These are phyloP conservation scores for Sinosuthora webbiana DNA, from an alignment of 2,113 vertebrate species.

Conservation along the genomic window DNA sequence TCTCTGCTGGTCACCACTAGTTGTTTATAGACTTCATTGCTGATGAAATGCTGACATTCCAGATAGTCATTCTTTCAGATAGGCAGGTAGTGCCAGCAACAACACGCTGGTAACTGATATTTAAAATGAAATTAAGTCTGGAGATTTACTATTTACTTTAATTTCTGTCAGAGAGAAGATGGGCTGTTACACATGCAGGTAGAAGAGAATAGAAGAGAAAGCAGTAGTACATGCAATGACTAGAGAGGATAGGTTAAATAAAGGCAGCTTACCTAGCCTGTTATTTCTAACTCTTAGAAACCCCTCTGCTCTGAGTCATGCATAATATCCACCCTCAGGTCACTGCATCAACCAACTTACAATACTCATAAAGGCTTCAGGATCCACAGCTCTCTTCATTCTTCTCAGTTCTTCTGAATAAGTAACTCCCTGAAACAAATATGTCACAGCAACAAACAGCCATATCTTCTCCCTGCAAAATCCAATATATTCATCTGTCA, in stretches of 20 bases:
- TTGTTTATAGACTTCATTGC: neutral
- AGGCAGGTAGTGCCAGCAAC: neutral
- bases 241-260: neutral
- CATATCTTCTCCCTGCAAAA: slow-evolving; percentile 37
- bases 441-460: neutral
- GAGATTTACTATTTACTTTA: neutral
- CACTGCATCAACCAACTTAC: neutral
- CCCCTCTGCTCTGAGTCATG: neutral
- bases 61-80: neutral
- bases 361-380: slow-evolving; percentile 6
- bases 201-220: neutral
- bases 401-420: neutral
- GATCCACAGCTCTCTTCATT: neutral
- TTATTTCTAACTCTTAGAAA: neutral
- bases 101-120: neutral
- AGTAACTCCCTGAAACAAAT: neutral
- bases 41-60: neutral
- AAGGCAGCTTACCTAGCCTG: neutral
- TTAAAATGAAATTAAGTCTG: neutral
- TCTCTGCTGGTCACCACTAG: neutral
- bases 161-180: neutral
- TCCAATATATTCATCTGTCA: neutral
- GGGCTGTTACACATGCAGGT: neutral
- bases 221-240: neutral
- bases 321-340: neutral